Evolutionary conservation across 2,888 invertebrate species (phyloP).

Genomic region (Aphrophora alni): DNA sequence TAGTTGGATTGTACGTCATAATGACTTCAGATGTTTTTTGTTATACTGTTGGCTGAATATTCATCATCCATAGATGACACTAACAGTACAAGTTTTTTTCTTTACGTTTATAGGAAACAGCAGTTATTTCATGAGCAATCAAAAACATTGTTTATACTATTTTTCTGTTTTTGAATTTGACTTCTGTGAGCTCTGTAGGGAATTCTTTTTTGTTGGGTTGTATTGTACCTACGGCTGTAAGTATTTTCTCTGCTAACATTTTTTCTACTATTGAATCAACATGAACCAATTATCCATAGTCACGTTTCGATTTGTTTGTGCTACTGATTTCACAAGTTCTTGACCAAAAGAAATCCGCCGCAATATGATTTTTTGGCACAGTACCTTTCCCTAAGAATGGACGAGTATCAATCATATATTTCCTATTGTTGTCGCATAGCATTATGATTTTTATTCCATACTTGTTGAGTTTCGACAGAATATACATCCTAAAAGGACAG

Average conservation of each 20-base stretch:
- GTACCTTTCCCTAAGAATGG: background rate
- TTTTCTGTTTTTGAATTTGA: background rate
- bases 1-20: background rate
- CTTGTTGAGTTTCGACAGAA: background rate
- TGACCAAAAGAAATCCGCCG: background rate
- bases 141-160: background rate
- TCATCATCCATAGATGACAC: background rate
- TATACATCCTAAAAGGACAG: background rate
- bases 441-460: background rate
- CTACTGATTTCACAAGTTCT: background rate
- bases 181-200: background rate
- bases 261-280: background rate
- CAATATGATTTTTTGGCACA: background rate
- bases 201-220: background rate
- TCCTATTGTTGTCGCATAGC: background rate
- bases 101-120: background rate
- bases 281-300: background rate
- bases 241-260: background rate
- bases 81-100: background rate
- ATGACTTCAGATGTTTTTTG: background rate
- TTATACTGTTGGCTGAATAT: background rate
- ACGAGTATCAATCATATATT: background rate
- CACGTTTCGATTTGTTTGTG: background rate
- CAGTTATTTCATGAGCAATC: background rate
- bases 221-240: constrained; percentile 7